Conservation (phyloP, 2,113 vertebrate species). For the Peromyscus maniculatus region DNA sequence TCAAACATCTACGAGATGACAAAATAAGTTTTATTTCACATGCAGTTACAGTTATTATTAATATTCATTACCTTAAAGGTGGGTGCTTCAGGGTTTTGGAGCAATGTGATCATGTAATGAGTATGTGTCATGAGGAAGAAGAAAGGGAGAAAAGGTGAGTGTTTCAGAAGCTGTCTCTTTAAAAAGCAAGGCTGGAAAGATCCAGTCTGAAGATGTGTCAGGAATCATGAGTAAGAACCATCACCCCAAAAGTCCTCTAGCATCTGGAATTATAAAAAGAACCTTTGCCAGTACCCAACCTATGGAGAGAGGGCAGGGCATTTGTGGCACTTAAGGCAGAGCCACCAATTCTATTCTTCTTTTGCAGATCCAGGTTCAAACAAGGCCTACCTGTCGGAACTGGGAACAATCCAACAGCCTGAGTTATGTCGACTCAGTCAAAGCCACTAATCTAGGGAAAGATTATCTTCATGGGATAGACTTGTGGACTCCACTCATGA, state of each 20-base stretch:
- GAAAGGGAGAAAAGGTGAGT: not conserved
- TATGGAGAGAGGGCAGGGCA: not conserved
- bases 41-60: conserved; percentile 45
- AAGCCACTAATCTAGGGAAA: not conserved
- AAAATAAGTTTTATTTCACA: conserved; percentile 31
- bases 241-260: not conserved
- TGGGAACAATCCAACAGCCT: not conserved
- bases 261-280: not conserved
- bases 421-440: not conserved
- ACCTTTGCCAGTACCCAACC: not conserved
- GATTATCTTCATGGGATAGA: not conserved
- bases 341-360: not conserved
- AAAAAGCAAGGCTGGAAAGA: not conserved
- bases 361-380: not conserved
- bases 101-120: conserved; percentile 23
- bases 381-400: not conserved
- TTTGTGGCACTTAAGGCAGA: rapidly evolving
- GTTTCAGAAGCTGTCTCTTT: conserved; percentile 3
- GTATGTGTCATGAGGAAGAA: conserved; percentile 22
- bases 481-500: not conserved
- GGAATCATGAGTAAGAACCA: not conserved
- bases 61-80: conserved; percentile 55
- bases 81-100: not conserved
- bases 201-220: not conserved
- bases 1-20: conserved; percentile 53